These are phyloP conservation scores for Ptilonorhynchus violaceus DNA, from an alignment of 2,113 vertebrate species.

Conservation along the genomic window DNA sequence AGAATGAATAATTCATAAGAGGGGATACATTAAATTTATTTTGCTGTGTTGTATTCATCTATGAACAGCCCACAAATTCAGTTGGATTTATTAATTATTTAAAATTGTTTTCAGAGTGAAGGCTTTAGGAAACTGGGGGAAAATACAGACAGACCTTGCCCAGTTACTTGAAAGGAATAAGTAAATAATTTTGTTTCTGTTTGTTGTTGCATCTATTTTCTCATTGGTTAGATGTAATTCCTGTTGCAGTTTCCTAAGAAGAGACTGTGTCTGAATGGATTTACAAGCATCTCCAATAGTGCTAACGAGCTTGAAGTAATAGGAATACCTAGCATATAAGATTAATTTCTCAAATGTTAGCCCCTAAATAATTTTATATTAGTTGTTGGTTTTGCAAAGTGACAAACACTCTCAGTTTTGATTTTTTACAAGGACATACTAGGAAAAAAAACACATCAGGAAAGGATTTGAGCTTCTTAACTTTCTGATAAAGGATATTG, in stretches of 20 bases:
- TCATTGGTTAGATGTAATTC: neutral
- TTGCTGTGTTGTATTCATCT: neutral
- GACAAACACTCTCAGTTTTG: neutral
- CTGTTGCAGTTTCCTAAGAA: neutral
- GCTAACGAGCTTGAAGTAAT: neutral
- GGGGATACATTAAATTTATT: neutral
- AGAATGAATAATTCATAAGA: neutral
- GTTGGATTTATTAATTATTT: constrained; percentile 8
- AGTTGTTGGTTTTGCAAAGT: neutral
- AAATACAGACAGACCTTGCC: neutral
- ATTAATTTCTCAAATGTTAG: neutral
- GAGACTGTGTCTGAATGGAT: neutral
- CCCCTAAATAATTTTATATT: neutral
- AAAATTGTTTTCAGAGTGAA: neutral
- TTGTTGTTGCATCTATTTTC: neutral
- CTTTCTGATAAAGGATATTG: neutral
- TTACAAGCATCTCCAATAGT: neutral
- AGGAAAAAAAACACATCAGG: neutral
- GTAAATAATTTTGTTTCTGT: neutral
- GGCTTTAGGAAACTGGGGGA: neutral
- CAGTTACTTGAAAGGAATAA: neutral
- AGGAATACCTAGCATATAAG: neutral
- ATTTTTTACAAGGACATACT: neutral
- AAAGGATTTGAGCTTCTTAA: neutral
- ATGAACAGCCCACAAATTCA: neutral